Percentiles rank a stretch among this genome's conserved stretches.
Conservation (phyloP, 2,113 vertebrate species). For the Gadus macrocephalus region DNA sequence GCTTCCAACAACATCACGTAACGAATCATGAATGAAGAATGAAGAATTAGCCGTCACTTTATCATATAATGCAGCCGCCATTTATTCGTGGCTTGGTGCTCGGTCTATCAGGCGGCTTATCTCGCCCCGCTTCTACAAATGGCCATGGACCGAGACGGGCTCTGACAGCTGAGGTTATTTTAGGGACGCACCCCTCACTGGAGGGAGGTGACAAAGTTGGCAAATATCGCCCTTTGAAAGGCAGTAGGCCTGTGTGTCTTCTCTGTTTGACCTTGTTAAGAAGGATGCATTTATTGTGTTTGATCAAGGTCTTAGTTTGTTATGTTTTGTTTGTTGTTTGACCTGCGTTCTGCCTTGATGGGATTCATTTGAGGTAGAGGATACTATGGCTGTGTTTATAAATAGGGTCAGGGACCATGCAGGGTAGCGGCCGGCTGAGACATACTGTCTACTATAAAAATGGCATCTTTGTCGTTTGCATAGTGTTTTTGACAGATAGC, state of each 20-base stretch:
- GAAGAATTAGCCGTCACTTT: not conserved
- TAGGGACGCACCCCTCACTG: conserved; percentile 73
- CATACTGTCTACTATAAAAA: conserved; percentile 42
- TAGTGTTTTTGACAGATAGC: not conserved
- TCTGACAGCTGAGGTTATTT: conserved; percentile 97
- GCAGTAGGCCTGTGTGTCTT: conserved; percentile 26
- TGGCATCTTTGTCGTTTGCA: conserved; percentile 22
- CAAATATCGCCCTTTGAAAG: conserved; percentile 71
- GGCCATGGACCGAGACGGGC: conserved; percentile 78
- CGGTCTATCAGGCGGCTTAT: conserved; percentile 47
- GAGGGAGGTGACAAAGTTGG: conserved; percentile 71
- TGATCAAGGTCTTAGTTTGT: not conserved
- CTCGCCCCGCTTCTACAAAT: conserved; percentile 75
- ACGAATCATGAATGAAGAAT: not conserved
- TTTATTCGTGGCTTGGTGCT: conserved; percentile 28
- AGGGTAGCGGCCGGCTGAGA: conserved; percentile 2
- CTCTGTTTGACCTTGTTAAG: conserved; percentile 52
- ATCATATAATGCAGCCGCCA: not conserved
- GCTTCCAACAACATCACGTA: not conserved
- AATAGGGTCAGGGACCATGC: not conserved
- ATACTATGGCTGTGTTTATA: no score
- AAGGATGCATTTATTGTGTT: conserved; percentile 24
- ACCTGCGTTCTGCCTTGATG: not conserved
- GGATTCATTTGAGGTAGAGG: no score
- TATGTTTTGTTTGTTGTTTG: not conserved